Conservation (phyloP, 2,113 vertebrate species). For the Corydoras maculifer region DNA sequence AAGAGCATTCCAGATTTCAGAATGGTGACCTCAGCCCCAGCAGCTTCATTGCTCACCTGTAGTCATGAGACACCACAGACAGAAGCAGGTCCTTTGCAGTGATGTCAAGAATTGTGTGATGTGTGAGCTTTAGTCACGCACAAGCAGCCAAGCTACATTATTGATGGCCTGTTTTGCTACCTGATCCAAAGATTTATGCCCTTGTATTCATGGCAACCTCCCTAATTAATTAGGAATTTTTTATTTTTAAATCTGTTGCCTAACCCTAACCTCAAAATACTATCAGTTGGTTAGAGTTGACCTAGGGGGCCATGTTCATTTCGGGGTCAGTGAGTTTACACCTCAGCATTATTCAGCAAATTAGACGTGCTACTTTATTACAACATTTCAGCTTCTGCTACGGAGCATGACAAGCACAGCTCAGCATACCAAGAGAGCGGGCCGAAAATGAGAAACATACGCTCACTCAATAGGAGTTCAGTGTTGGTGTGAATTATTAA, state of each 20-base stretch:
- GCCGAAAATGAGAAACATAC: constrained; percentile 38
- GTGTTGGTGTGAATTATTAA: constrained; percentile 64
- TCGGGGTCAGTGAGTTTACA: too few relatives aligned
- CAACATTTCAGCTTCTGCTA: too few relatives aligned
- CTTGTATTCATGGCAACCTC: constrained; percentile 36
- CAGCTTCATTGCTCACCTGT: neutral
- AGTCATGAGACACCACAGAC: constrained; percentile 1
- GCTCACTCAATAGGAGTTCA: constrained; percentile 58
- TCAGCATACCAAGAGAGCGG: neutral
- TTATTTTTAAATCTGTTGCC: constrained; percentile 45
- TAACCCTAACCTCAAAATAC: constrained; percentile 20
- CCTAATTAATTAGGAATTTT: constrained; percentile 58
- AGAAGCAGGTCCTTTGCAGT: constrained; percentile 33
- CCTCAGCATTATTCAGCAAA: too few relatives aligned
- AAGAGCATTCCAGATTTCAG: too few relatives aligned
- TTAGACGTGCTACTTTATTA: too few relatives aligned
- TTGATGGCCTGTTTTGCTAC: constrained; percentile 52
- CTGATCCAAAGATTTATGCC: constrained; percentile 50
- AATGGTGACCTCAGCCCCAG: constrained; percentile 5
- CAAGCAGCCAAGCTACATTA: constrained; percentile 53
- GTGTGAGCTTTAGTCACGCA: constrained; percentile 58
- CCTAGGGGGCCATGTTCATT: too few relatives aligned
- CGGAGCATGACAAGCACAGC: too few relatives aligned
- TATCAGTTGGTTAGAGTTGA: too few relatives aligned
- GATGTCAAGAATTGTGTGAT: constrained; percentile 46